These are phyloP conservation scores for Caenorhabditis drosophilae DNA, from an alignment of 2,888 invertebrate species.

Conservation along the genomic window DNA sequence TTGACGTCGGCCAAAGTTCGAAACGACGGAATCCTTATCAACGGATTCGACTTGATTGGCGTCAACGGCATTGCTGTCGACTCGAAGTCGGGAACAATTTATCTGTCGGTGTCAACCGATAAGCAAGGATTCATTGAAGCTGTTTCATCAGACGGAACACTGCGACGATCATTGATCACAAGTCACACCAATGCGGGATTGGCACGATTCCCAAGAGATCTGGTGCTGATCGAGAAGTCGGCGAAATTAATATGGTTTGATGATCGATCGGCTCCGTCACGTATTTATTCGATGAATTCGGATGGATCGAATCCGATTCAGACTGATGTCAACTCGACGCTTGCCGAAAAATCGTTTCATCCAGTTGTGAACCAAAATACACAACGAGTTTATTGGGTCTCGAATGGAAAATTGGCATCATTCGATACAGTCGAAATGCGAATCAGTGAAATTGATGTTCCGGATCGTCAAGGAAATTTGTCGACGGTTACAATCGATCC, in stretches of 20 bases:
- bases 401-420: constrained; percentile 10
- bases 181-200: neutral
- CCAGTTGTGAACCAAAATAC: constrained; percentile 14
- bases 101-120: constrained; percentile 8
- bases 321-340: constrained; percentile 13
- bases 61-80: constrained; percentile 24
- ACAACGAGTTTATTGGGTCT: constrained; percentile 13
- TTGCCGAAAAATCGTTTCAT: constrained; percentile 14
- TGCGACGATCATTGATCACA: constrained; percentile 6
- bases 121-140: constrained; percentile 16
- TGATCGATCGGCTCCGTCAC: constrained; percentile 4
- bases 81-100: constrained; percentile 18
- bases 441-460: too few relatives aligned
- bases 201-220: constrained; percentile 14
- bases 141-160: constrained; percentile 18
- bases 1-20: constrained; percentile 11
- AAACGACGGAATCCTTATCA: constrained; percentile 12
- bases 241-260: constrained; percentile 23
- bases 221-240: constrained; percentile 12
- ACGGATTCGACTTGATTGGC: constrained; percentile 16
- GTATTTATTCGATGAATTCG: constrained; percentile 11
- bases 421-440: constrained; percentile 11
- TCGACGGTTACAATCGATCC: too few relatives aligned
- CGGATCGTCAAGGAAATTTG: too few relatives aligned
- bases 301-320: constrained; percentile 4